A percentile compares a stretch with the other conserved stretches of the same genome.
phyloP scores from a whole-genome alignment of 2,888 invertebrate genomes.

The Tricholauxania praeusta region DNA sequence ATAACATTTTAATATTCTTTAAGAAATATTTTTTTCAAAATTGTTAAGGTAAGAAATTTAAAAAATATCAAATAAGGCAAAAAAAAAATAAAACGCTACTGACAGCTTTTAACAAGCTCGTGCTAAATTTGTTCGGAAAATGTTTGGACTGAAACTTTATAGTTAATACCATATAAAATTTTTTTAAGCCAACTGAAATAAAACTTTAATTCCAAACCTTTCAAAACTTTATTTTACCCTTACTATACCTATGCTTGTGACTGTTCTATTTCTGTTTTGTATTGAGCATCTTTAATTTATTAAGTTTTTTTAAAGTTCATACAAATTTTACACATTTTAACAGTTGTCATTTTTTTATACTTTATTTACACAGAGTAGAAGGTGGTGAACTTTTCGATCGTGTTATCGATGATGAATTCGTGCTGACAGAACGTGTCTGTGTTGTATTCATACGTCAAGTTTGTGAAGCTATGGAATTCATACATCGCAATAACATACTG shows the following conservation, averaged over 20 bases:
- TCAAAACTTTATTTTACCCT: too few relatives aligned
- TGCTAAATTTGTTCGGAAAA: too few relatives aligned
- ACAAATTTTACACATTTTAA: neutral
- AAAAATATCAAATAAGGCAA: slow-evolving; percentile 2
- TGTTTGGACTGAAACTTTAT: too few relatives aligned
- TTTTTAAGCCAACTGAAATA: too few relatives aligned
- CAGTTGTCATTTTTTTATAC: neutral
- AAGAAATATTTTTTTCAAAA: neutral
- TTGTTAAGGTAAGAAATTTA: neutral
- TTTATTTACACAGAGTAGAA: slow-evolving; percentile 79
- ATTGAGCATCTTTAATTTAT: neutral
- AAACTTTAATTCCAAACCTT: too few relatives aligned
- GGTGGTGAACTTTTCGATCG: slow-evolving; percentile 99
- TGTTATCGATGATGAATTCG: slow-evolving; percentile 98
- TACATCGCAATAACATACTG: slow-evolving; percentile 94
- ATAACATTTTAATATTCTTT: slow-evolving; percentile 50
- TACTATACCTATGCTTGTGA: too few relatives aligned
- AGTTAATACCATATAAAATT: too few relatives aligned
- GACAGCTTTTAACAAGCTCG: too few relatives aligned
- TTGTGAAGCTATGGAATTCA: slow-evolving; percentile 97
- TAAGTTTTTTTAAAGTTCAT: neutral
- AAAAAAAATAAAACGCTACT: neutral
- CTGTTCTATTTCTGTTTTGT: neutral
- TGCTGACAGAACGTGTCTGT: slow-evolving; percentile 95
- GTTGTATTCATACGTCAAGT: slow-evolving; percentile 98